Evolutionary conservation across 92 coral and sea anemone species (phyloP).

Genomic region (Umimayanthus kanabou): DNA sequence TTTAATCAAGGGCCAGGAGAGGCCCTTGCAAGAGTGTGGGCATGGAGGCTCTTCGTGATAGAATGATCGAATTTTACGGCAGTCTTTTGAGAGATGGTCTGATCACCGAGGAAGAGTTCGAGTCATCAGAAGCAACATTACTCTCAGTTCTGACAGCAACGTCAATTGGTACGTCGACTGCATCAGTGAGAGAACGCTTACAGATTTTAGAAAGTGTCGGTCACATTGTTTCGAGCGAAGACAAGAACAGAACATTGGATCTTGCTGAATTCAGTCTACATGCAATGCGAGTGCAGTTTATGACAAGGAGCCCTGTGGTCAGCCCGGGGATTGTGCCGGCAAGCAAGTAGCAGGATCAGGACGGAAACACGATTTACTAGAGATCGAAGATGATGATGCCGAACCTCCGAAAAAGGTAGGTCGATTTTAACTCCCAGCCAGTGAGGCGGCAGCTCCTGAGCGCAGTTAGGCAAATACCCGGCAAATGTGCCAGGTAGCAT

Average conservation of each 20-base stretch:
- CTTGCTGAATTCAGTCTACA: not conserved
- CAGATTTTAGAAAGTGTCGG: conserved; percentile 5
- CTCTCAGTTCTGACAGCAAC: conserved; percentile 15
- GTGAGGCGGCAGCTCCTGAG: no score
- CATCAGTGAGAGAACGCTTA: not conserved
- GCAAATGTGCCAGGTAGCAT: no score
- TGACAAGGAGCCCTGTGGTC: no score
- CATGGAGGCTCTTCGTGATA: conserved; percentile 4
- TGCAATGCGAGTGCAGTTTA: not conserved
- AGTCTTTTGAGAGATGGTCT: conserved; percentile 15
- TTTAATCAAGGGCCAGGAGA: conserved; percentile 3
- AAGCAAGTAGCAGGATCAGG: not conserved
- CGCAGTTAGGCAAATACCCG: no score
- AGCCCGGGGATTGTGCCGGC: not conserved
- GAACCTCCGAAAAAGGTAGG: not conserved
- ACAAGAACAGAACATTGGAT: not conserved
- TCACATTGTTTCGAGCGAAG: conserved; percentile 2
- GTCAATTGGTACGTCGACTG: not conserved
- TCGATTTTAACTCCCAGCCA: not conserved
- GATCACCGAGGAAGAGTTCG: conserved; percentile 16
- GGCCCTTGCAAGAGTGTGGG: conserved; percentile 15
- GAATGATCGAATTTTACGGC: conserved; percentile 1
- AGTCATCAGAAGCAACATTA: conserved; percentile 3
- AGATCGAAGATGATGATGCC: not conserved
- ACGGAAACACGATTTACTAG: not conserved